Evolutionary conservation across 2,797 vertebrate genomes (phyloP).

Genomic region (Spheniscus humboldti): DNA sequence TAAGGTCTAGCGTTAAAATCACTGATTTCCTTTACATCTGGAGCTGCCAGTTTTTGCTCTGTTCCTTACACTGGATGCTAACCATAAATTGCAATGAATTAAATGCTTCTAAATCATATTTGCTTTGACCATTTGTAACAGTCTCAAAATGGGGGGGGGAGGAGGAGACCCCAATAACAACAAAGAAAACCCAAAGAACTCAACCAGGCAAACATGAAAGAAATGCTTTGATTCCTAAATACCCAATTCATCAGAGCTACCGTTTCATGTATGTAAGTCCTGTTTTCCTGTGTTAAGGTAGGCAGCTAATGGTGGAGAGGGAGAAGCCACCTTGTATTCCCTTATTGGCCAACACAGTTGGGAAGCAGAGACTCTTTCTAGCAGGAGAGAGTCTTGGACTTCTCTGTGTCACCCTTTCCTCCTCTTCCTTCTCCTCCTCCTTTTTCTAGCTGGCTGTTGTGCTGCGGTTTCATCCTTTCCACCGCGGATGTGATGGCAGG

Average conservation of each 20-base stretch:
- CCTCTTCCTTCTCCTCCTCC: background rate
- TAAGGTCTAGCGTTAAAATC: background rate
- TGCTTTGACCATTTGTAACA: background rate
- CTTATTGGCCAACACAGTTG: fast-evolving
- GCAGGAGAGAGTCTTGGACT: background rate
- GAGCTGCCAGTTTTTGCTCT: background rate
- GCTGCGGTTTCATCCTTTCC: background rate
- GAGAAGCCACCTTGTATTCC: background rate
- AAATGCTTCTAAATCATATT: background rate
- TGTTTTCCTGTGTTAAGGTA: background rate
- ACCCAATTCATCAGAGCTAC: background rate
- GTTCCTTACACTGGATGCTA: background rate
- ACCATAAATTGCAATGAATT: background rate
- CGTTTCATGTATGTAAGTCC: background rate
- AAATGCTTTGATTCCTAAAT: background rate
- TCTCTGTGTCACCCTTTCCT: background rate
- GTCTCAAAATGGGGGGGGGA: background rate
- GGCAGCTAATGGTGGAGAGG: background rate
- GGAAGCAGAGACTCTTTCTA: background rate
- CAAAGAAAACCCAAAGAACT: background rate
- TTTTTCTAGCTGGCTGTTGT: background rate
- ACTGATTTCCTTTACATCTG: background rate
- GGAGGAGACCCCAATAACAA: too few relatives aligned
- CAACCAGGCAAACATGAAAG: background rate
- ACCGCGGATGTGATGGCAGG: background rate